Base-by-base conservation (phyloP, 2,888 invertebrate genomes). In the Drosophila vallismaia region DNA sequence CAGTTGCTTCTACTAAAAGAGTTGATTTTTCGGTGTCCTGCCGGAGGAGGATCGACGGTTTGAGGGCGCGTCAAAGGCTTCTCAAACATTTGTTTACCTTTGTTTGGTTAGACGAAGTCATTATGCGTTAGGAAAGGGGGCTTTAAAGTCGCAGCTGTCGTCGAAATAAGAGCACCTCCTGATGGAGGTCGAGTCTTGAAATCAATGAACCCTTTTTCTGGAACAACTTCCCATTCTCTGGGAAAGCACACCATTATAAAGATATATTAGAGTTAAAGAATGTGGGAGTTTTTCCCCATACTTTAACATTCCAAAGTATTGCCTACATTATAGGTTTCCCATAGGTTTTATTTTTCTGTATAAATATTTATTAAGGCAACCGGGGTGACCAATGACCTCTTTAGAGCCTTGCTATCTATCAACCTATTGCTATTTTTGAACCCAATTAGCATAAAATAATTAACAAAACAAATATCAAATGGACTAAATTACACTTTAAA, bases 101-200 rank as follows among this genome's bases (percentile, higher is more conserved):
- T 76, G 71, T 80, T 84, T 77, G 82, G 58, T 77, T 84, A 77
- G 69, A 80, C 69, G 56, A 77, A 86, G 87, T 86, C 85, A 82
- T 82, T 84, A 82, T 72, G 79, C 36, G 5, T 59, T 58, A 46
- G 38, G 26, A 10, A 8, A 33, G 7, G 31, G 29, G 4, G 1
- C 9, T 8, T 31, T 1, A 4, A 53, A 19, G 4, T 12, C 68
- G 33, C 68, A 67, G 49, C 24, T 69, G 56, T 28, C 36, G 55
- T 44, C 14, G 24, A 24, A 29, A 31, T 24, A 14, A 29, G 26
- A 19, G n/a, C 42, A 38, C 12, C 19, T 19, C 19, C 19, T 19
- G 36, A n/a, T n/a, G 6, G 28, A 28, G 28, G 28, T 5, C 2
- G 36, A 36, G 36, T 36, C n/a, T 36, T 36, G n/a, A 36, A 36